Evolutionary conservation across 2,113 vertebrate genomes (phyloP).

Genomic region (Ageneiosus marmoratus): DNA sequence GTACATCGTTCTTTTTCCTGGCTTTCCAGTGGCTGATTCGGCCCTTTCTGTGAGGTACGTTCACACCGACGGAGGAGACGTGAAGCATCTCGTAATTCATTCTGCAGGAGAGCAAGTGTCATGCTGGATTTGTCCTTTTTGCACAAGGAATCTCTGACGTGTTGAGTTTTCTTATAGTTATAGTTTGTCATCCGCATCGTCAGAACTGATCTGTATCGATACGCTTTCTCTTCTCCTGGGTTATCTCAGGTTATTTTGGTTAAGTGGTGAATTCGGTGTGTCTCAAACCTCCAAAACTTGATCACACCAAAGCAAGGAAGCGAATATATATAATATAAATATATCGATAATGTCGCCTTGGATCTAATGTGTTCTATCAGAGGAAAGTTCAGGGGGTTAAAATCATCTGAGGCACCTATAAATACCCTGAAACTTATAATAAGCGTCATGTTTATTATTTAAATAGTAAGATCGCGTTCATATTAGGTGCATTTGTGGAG

Average conservation of each 20-base stretch:
- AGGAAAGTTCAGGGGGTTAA: neutral
- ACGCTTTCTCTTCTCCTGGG: neutral
- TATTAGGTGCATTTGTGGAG: neutral
- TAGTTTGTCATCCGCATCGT: neutral
- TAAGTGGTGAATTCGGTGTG: neutral
- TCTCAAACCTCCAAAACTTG: neutral
- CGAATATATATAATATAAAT: no score
- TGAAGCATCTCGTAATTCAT: neutral
- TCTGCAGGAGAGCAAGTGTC: constrained; percentile 34
- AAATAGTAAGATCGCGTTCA: neutral
- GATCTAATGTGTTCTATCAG: neutral
- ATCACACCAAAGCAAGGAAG: neutral
- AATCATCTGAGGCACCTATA: neutral
- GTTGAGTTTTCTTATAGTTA: no score
- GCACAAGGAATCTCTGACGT: neutral
- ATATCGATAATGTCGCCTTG: no score
- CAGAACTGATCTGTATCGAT: no score
- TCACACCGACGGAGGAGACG: constrained; percentile 19
- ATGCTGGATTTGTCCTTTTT: constrained; percentile 44
- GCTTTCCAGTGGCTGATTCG: constrained; percentile 64
- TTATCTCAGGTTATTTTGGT: neutral
- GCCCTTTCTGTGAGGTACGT: constrained; percentile 70
- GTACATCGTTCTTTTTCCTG: constrained; percentile 59
- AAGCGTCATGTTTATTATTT: neutral
- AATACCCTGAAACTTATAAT: neutral